Evolutionary conservation across 1,140 invertebrate genomes (phyloP).

Genomic region (Hylaeus anthracinus): DNA sequence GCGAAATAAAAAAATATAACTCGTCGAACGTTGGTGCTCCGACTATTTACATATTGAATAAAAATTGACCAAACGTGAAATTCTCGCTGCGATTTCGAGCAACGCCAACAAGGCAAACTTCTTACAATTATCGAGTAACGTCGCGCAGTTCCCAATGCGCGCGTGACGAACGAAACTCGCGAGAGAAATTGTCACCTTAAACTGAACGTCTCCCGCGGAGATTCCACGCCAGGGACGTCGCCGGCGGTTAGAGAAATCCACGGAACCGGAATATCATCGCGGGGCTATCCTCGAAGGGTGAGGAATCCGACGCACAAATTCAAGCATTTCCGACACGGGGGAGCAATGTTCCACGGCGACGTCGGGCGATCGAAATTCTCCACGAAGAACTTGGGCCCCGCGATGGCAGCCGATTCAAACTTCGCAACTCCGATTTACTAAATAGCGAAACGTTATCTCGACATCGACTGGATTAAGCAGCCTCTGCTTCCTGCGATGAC

Average conservation of each 20-base stretch:
- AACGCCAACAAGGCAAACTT: background rate
- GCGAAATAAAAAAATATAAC: too few relatives aligned
- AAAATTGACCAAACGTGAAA: too few relatives aligned
- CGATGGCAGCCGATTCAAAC: conserved; percentile 29
- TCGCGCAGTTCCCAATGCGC: background rate
- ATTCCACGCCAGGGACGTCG: background rate
- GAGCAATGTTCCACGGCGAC: conserved; percentile 2
- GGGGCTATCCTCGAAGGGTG: background rate
- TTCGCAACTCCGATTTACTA: conserved; percentile 44
- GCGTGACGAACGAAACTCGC: background rate
- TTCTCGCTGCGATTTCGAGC: background rate
- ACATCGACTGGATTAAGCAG: conserved; percentile 31
- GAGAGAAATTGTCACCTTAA: conserved; percentile 24
- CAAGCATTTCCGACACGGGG: background rate
- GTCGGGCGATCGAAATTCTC: conserved; percentile 17
- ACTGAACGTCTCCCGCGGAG: background rate
- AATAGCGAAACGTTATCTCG: conserved; percentile 20
- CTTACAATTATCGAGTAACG: conserved; percentile 15
- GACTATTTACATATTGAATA: too few relatives aligned
- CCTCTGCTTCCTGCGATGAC: background rate
- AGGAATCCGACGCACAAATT: background rate
- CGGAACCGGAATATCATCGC: conserved; percentile 6
- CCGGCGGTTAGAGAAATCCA: background rate
- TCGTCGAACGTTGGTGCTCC: too few relatives aligned
- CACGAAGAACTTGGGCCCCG: conserved; percentile 10